These are phyloP conservation scores for Gobius niger DNA, from an alignment of 2,113 vertebrate genomes.

Conservation along the genomic window DNA sequence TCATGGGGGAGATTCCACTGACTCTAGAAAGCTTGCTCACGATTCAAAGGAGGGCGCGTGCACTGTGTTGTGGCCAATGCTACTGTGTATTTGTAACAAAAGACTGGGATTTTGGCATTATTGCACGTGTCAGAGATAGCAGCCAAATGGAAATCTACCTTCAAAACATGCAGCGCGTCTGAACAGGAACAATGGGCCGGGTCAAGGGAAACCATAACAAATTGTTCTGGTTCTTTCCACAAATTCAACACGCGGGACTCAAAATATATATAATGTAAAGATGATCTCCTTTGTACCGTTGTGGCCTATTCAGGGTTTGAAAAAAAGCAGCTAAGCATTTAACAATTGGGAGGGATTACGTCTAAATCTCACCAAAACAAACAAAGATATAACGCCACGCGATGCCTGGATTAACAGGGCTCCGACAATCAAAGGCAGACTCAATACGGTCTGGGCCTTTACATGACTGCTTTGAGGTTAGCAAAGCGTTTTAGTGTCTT, in stretches of 20 bases:
- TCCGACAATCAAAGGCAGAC: slow-evolving; percentile 28
- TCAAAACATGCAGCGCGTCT: slow-evolving; percentile 12
- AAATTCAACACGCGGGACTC: slow-evolving; percentile 14
- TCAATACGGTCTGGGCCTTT: slow-evolving; percentile 5
- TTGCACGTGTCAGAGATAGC: not conserved
- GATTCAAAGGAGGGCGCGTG: not conserved
- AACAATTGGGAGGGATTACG: slow-evolving; percentile 30
- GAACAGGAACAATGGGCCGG: slow-evolving; percentile 45
- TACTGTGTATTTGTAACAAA: not conserved
- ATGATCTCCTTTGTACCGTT: not conserved
- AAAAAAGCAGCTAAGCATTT: slow-evolving; percentile 18
- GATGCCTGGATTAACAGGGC: slow-evolving; percentile 45
- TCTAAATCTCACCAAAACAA: slow-evolving; percentile 45
- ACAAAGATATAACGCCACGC: slow-evolving; percentile 30
- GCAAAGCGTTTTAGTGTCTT: not conserved
- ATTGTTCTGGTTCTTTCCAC: slow-evolving; percentile 29
- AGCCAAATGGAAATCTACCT: not conserved
- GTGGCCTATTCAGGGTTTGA: not conserved
- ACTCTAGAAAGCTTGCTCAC: not conserved
- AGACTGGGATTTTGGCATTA: not conserved
- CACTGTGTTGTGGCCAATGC: slow-evolving; percentile 24
- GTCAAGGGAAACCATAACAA: slow-evolving; percentile 9
- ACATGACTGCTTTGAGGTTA: slow-evolving; percentile 6
- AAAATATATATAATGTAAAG: slow-evolving; percentile 1
- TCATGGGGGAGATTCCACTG: slow-evolving; percentile 19